These are phyloP conservation scores for Calvadosia cruxmelitensis DNA, from an alignment of 30 jellyfish, hydroid and myxozoan species.

Conservation along the genomic window DNA sequence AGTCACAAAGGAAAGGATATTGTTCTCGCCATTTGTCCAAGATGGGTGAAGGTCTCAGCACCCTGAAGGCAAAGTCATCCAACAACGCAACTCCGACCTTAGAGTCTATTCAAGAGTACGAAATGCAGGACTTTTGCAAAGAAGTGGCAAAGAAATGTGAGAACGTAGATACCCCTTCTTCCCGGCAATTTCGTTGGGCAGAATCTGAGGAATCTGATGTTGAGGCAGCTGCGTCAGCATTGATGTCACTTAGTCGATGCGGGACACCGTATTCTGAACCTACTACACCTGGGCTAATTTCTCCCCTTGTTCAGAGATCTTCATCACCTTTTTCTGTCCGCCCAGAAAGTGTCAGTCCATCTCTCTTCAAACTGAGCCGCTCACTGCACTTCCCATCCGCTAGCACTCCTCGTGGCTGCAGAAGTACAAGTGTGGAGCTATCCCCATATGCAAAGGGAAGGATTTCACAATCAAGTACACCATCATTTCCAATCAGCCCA, in stretches of 20 bases:
- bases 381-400: neutral
- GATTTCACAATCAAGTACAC: constrained; percentile 31
- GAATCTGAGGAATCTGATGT: constrained; percentile 64
- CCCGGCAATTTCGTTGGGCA: constrained; percentile 7
- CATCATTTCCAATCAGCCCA: constrained; percentile 55
- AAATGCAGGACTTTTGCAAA: neutral
- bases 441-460: constrained; percentile 35
- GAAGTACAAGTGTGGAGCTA: constrained; percentile 11
- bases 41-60: constrained; percentile 26
- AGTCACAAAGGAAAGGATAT: constrained; percentile 87
- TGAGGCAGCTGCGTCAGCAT: constrained; percentile 86
- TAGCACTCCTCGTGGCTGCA: constrained; percentile 64
- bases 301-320: constrained; percentile 49
- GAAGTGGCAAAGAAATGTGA: neutral
- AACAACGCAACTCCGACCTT: neutral
- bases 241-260: constrained; percentile 75
- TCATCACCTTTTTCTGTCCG: constrained; percentile 49
- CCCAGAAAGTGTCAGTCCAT: constrained; percentile 34
- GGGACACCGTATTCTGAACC: constrained; percentile 92
- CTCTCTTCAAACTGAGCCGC: constrained; percentile 5
- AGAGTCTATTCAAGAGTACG: neutral
- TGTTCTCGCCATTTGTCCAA: constrained; percentile 87
- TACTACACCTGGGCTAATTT: constrained; percentile 63
- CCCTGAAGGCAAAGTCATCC: neutral
- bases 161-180: neutral